These are phyloP conservation scores for Rana temporaria DNA, from an alignment of 2,113 vertebrate genomes.

Conservation along the genomic window DNA sequence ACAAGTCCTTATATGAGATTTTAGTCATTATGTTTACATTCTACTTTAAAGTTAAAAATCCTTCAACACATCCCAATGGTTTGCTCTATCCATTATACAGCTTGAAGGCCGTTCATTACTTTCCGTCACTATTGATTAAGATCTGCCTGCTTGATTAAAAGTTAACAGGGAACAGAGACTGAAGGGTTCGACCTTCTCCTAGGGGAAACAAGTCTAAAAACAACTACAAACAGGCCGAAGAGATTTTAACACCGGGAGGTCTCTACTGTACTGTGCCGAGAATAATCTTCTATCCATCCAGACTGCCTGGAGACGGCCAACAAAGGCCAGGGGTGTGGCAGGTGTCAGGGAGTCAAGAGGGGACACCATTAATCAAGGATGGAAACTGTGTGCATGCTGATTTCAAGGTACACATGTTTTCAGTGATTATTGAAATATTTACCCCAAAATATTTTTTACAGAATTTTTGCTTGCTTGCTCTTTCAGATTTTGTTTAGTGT, in stretches of 20 bases:
- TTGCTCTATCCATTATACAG: not conserved
- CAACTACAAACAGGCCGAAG: not conserved
- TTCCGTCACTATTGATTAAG: slow-evolving; percentile 18
- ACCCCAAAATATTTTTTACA: too few species aligned
- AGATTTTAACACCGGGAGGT: slow-evolving; percentile 10
- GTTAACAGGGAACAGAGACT: not conserved
- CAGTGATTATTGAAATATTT: too few species aligned
- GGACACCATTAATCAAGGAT: not conserved
- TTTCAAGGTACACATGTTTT: too few species aligned
- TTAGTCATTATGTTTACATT: not conserved
- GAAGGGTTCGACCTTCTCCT: not conserved
- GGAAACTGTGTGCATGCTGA: not conserved
- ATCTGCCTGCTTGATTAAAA: slow-evolving; percentile 12
- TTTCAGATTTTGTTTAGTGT: too few species aligned
- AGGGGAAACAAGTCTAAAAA: slow-evolving; percentile 12
- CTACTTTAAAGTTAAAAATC: too few species aligned
- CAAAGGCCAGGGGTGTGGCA: slow-evolving; percentile 1
- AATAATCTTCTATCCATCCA: not conserved
- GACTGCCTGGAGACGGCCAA: slow-evolving; percentile 15
- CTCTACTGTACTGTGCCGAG: not conserved
- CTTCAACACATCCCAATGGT: not conserved
- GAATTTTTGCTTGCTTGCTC: too few species aligned
- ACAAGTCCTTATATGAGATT: too few species aligned
- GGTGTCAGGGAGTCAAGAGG: not conserved
- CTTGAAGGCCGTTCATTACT: not conserved